Conservation (phyloP, 2,888 invertebrate genomes). For the Sarcophaga caerulescens region DNA sequence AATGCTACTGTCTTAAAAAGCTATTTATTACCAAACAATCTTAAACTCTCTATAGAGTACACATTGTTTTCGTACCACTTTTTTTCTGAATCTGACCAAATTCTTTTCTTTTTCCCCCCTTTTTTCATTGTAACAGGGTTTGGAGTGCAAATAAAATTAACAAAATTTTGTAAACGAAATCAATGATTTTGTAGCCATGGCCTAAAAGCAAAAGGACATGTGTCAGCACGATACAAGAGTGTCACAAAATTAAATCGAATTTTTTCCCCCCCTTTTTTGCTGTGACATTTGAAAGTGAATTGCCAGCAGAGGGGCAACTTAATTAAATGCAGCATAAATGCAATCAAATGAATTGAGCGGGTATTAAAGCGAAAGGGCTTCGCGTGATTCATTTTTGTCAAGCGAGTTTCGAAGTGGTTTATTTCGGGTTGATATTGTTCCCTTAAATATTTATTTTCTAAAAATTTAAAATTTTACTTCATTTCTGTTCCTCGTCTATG, state of each 20-base stretch:
- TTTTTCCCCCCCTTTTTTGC: too few relatives aligned
- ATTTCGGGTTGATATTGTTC: neutral
- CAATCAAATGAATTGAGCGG: neutral
- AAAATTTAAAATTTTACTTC: neutral
- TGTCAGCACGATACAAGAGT: conserved; percentile 24
- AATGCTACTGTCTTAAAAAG: too few relatives aligned
- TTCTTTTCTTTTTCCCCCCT: too few relatives aligned
- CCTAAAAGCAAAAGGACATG: conserved; percentile 32
- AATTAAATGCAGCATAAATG: conserved; percentile 11
- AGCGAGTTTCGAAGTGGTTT: neutral
- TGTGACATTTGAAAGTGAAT: neutral
- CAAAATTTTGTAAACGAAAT: conserved; percentile 40
- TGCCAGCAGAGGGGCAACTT: neutral
- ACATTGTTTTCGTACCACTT: too few relatives aligned
- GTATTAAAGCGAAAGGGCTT: too few relatives aligned
- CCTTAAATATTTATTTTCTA: neutral
- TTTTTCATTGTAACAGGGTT: neutral
- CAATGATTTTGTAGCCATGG: conserved; percentile 42
- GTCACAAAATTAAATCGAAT: conserved; percentile 8
- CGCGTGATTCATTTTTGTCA: too few relatives aligned
- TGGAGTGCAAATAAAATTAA: conserved; percentile 51
- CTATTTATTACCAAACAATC: too few relatives aligned
- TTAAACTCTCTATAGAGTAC: too few relatives aligned
- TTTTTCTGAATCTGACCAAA: too few relatives aligned
- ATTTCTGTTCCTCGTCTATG: conserved; percentile 7